These are phyloP conservation scores for Diaperis boleti DNA, from an alignment of 2,888 invertebrate species.

Conservation along the genomic window DNA sequence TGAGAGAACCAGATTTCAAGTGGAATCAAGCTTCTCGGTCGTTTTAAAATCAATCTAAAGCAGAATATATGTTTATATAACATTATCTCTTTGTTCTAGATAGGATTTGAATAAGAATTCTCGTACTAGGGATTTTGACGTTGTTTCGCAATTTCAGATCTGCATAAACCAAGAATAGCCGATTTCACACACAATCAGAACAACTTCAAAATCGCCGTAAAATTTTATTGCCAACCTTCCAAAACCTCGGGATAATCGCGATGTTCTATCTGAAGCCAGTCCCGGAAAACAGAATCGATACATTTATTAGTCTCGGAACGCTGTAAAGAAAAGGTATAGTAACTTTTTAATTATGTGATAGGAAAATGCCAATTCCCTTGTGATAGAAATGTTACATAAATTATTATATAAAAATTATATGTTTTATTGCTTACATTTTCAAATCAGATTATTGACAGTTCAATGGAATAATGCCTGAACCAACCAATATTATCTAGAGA, in stretches of 20 bases:
- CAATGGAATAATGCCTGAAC: too few species aligned
- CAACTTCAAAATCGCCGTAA: neutral
- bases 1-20: conserved; percentile 15
- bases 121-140: conserved; percentile 2
- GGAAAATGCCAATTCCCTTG: too few species aligned
- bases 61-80: conserved; percentile 31
- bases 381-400: too few species aligned
- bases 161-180: neutral
- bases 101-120: conserved; percentile 19
- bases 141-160: conserved; percentile 10
- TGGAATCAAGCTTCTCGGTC: conserved; percentile 4
- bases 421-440: too few species aligned
- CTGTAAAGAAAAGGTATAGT: too few species aligned
- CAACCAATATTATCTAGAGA: too few species aligned
- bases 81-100: conserved; percentile 27
- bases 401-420: too few species aligned
- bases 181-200: conserved; percentile 7
- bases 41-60: conserved; percentile 28
- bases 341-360: too few species aligned
- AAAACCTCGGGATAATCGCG: neutral
- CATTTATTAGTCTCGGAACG: too few species aligned
- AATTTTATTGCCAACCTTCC: conserved; percentile 3
- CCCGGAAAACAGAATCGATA: neutral
- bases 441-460: too few species aligned
- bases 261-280: conserved; percentile 1